Base-by-base conservation (phyloP, 2,113 vertebrate genomes). In the Garra rufa region DNA sequence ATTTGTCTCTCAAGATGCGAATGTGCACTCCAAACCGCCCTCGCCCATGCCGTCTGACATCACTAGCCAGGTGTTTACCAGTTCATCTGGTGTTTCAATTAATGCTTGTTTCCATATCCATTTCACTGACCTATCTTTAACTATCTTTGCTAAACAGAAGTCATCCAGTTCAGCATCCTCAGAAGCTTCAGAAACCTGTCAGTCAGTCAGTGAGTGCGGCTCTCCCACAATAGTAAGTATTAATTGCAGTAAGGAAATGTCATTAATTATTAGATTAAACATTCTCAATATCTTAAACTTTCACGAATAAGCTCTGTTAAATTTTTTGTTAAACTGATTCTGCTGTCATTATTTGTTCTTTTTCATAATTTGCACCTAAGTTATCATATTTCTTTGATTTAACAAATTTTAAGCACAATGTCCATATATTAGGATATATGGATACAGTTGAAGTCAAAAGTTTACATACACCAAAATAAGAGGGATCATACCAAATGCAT, bases 91-190 rank as follows among this genome's bases (percentile, higher is more conserved):
- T 44, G 30, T n/a, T 28, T 15, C 41, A n/a, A 59, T 52, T 46
- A 13, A 44, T 52, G n/a, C 21, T 46, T 74, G 70, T 87, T 41
- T 34, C 6, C 63, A 26, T 46, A 55, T 81, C 70, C 14, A 44
- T 41, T 17, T 83, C 9, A 57, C 46, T 78, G 75, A 50, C 59
- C 57, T 83, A 41, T 4, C 75, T 84, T 87, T 69, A 38, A 21
- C 11, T 80, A 21, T 28, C 41, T 74, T 46, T 85, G 19, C 38
- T 59, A 30, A 80, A 88, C 95, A 99, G 98, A 99, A 99, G 92
- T 99, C 98, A 88, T 99, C 97, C 88, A 99, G 98, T 92, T 99
- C 98, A 0, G 97, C 98, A 0, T 99, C 98, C 90, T 99, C 98
- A 0, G 98, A 99, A 93, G 97, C 98, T 84, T 99, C 98, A 1